Percentiles rank a stretch among this genome's conserved stretches.
Conservation (phyloP, 2,888 invertebrate genomes). For the Polymixis lichenea region DNA sequence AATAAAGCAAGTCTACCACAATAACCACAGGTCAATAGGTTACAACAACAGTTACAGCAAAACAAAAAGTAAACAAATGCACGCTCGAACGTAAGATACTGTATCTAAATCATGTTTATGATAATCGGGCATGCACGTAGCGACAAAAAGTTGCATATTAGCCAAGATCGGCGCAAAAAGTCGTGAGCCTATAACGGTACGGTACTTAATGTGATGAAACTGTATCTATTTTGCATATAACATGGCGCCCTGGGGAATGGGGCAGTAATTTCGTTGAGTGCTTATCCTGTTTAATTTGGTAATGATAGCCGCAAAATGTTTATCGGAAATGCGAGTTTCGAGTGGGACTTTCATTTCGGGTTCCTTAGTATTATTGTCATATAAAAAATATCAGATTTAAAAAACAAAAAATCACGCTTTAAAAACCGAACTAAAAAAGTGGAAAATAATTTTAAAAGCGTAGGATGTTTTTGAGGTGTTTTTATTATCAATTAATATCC, state of each 20-base stretch:
- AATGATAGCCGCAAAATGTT: conserved; percentile 23
- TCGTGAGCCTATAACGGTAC: conserved; percentile 58
- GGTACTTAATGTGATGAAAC: conserved; percentile 52
- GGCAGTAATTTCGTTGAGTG: conserved; percentile 46
- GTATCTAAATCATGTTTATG: conserved; percentile 53
- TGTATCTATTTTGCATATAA: conserved; percentile 52
- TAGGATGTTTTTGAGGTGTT: too few species aligned
- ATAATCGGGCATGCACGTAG: conserved; percentile 46
- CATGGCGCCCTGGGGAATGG: conserved; percentile 31
- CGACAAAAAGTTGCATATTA: conserved; percentile 61
- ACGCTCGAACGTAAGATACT: conserved; percentile 28
- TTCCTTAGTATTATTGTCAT: too few species aligned
- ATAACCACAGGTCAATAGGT: conserved; percentile 32
- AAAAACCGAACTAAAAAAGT: too few species aligned
- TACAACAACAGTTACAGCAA: conserved; percentile 36
- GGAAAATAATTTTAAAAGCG: too few species aligned
- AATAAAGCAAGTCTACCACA: conserved; percentile 1
- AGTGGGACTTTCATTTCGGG: background rate
- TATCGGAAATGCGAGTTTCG: background rate
- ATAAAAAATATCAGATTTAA: too few species aligned
- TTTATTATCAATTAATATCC: too few species aligned
- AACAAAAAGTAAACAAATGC: conserved; percentile 47
- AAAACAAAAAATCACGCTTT: too few species aligned
- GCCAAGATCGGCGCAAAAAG: conserved; percentile 55
- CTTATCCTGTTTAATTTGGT: conserved; percentile 39